A percentile compares a stretch with the other conserved stretches of the same genome.
Conservation (phyloP, 2,888 invertebrate species). For the Troilus luridus region DNA sequence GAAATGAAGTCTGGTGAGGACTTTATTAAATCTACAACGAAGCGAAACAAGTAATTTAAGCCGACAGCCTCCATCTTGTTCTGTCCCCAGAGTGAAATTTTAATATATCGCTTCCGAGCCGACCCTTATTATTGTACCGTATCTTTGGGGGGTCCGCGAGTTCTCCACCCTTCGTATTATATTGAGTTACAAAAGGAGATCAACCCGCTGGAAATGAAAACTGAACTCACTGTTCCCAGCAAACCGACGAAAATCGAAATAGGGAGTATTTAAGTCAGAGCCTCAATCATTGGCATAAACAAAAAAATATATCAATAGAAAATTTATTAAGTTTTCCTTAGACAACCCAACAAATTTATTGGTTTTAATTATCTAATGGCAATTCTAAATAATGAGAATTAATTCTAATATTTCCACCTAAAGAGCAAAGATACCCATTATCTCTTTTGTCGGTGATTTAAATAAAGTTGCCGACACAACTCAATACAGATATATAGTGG, state of each 20-base stretch:
- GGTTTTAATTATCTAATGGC: neutral
- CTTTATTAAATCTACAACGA: constrained; percentile 56
- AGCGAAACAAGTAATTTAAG: constrained; percentile 34
- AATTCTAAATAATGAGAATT: neutral
- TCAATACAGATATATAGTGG: constrained; percentile 9
- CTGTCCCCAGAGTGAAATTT: constrained; percentile 41
- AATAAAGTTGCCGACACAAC: neutral
- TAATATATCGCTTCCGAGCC: constrained; percentile 26
- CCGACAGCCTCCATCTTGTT: constrained; percentile 54
- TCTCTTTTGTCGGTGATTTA: neutral
- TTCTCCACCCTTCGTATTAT: neutral
- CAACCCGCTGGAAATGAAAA: constrained; percentile 3
- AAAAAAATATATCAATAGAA: too few relatives aligned
- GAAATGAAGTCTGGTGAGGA: constrained; percentile 42
- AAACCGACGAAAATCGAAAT: neutral
- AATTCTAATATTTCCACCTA: neutral
- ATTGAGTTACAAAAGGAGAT: neutral
- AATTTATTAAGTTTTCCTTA: neutral
- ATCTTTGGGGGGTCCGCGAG: neutral
- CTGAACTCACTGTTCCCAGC: neutral
- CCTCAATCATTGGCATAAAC: too few relatives aligned
- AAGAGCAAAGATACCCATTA: neutral
- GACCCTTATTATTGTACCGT: constrained; percentile 34
- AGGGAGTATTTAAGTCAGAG: neutral
- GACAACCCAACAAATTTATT: neutral